Percentiles rank a stretch among this genome's conserved stretches.
phyloP scores from a whole-genome alignment of 2,888 invertebrate genomes.

The Leptarthrus brevirostris region DNA sequence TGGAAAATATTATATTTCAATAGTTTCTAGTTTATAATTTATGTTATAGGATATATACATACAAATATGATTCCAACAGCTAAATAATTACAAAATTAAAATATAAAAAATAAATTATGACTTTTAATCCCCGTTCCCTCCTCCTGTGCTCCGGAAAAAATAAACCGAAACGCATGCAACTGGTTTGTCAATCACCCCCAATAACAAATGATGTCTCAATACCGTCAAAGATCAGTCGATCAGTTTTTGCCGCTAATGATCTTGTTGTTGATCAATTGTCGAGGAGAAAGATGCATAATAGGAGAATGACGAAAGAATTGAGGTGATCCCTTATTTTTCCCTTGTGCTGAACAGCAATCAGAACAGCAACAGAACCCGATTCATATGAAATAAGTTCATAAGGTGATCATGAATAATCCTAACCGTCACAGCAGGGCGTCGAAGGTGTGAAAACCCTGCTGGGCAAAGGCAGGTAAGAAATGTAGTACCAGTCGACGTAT shows the following conservation, averaged over 20 bases:
- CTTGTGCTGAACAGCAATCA: slow-evolving; percentile 1
- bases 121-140: too few relatives aligned
- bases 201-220: slow-evolving; percentile 39
- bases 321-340: slow-evolving; percentile 19
- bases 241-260: slow-evolving; percentile 41
- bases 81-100: too few relatives aligned
- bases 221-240: slow-evolving; percentile 24
- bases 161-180: background rate
- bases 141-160: too few relatives aligned
- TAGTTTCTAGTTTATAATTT: too few relatives aligned
- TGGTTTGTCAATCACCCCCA: slow-evolving; percentile 20
- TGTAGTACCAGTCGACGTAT: background rate
- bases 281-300: slow-evolving; percentile 25
- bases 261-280: slow-evolving; percentile 44
- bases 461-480: slow-evolving; percentile 45
- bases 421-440: slow-evolving; percentile 47
- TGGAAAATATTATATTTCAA: too few relatives aligned
- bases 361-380: background rate
- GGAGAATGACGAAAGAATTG: slow-evolving; percentile 13
- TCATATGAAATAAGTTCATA: slow-evolving; percentile 15
- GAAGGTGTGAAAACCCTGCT: slow-evolving; percentile 52
- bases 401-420: slow-evolving; percentile 40
- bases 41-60: too few relatives aligned
- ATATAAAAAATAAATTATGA: too few relatives aligned
- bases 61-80: too few relatives aligned